These are phyloP conservation scores for Atta cephalotes DNA, from an alignment of 1,140 invertebrate species.

Conservation along the genomic window DNA sequence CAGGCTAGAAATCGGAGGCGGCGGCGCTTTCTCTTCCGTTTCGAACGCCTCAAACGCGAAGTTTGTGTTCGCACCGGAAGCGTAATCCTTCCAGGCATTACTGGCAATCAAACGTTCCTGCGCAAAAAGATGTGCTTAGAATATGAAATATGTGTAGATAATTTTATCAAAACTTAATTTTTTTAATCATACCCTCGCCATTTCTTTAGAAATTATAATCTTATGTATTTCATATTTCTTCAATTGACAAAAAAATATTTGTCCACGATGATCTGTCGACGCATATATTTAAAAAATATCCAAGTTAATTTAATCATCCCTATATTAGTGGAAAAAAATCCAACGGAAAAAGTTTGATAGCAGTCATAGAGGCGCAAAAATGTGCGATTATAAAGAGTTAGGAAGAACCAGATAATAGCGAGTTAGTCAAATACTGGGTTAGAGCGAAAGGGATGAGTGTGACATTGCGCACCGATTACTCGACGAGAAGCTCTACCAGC, in stretches of 20 bases:
- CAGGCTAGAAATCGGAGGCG: conserved; percentile 82
- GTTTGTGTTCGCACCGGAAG: conserved; percentile 92
- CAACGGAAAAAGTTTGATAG: conserved; percentile 10
- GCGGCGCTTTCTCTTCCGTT: conserved; percentile 90
- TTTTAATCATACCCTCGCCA: neutral
- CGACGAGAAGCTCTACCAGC: conserved; percentile 80
- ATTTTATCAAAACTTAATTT: neutral
- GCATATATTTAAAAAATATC: neutral
- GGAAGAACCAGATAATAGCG: conserved; percentile 50
- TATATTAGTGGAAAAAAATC: neutral
- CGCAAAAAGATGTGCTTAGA: conserved; percentile 36
- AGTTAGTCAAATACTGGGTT: conserved; percentile 76
- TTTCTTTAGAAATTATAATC: neutral
- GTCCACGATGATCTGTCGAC: neutral
- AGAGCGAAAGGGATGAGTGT: conserved; percentile 70
- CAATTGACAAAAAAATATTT: conserved; percentile 5
- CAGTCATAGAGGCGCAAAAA: conserved; percentile 22
- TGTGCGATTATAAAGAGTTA: conserved; percentile 49
- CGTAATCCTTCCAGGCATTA: conserved; percentile 95
- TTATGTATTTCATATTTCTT: neutral
- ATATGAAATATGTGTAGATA: neutral
- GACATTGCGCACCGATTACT: conserved; percentile 66
- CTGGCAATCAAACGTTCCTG: conserved; percentile 94
- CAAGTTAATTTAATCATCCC: conserved; percentile 1
- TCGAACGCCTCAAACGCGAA: conserved; percentile 95